Conservation (phyloP, 2,797 vertebrate genomes). For the Taeniopygia guttata region DNA sequence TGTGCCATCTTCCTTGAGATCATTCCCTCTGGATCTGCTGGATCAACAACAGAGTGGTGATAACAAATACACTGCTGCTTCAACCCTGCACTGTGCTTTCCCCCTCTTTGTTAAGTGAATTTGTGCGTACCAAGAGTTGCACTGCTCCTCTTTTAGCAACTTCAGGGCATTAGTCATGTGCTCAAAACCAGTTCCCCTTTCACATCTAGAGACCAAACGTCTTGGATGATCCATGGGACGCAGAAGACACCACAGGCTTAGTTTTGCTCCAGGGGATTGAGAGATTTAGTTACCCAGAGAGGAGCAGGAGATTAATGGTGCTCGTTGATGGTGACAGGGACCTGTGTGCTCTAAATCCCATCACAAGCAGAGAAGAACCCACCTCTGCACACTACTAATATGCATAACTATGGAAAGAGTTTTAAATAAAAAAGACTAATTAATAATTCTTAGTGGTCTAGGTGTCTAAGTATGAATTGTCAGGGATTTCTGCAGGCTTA, state of each 20-base stretch:
- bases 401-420: background rate
- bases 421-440: slow-evolving; percentile 24
- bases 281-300: background rate
- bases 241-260: background rate
- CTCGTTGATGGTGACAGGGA: background rate
- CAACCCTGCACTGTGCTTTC: background rate
- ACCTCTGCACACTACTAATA: background rate
- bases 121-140: background rate
- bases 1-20: slow-evolving; percentile 4
- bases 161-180: background rate
- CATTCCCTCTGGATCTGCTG: slow-evolving; percentile 17
- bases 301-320: background rate
- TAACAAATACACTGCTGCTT: background rate
- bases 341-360: background rate
- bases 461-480: background rate
- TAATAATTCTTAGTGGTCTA: slow-evolving; percentile 5
- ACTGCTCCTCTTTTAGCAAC: background rate
- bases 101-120: background rate
- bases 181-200: background rate
- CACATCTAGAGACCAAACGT: background rate
- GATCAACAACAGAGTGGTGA: background rate
- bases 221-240: background rate
- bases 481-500: background rate
- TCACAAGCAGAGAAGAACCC: background rate
- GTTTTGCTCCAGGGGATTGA: background rate